Evolutionary conservation across 1,140 invertebrate species (phyloP).

Genomic region (Drosophila parabipectinata): DNA sequence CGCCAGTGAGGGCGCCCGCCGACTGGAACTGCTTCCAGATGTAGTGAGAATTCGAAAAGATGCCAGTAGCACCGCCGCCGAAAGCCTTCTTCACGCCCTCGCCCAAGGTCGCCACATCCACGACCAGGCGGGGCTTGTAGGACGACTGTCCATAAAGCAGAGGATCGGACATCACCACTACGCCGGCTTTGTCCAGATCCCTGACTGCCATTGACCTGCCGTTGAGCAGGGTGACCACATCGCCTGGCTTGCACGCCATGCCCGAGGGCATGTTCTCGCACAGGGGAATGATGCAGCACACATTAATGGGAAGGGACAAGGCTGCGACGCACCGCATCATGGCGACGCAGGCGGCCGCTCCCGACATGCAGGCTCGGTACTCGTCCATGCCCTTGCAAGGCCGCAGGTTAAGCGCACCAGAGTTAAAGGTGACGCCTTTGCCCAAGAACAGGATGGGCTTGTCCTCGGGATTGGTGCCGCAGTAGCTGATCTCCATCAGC

Average conservation of each 20-base stretch:
- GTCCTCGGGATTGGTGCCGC: conserved; percentile 83
- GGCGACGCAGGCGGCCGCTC: conserved; percentile 65
- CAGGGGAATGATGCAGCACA: conserved; percentile 84
- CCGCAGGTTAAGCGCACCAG: conserved; percentile 93
- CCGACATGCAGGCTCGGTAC: conserved; percentile 94
- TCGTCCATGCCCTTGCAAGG: conserved; percentile 89
- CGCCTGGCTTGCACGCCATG: conserved; percentile 93
- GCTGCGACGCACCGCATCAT: conserved; percentile 69
- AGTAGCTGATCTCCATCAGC: conserved; percentile 90
- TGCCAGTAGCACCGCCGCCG: conserved; percentile 90
- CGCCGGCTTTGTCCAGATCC: conserved; percentile 94
- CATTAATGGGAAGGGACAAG: conserved; percentile 69
- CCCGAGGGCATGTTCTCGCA: conserved; percentile 95
- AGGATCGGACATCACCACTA: conserved; percentile 95
- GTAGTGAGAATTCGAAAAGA: conserved; percentile 89
- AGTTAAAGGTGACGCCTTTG: conserved; percentile 94
- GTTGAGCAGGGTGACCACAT: conserved; percentile 92
- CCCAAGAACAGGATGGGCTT: conserved; percentile 87
- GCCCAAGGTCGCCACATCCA: conserved; percentile 91
- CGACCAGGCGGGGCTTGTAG: conserved; percentile 87
- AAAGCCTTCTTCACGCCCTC: conserved; percentile 85
- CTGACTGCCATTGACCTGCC: conserved; percentile 91
- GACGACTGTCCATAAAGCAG: conserved; percentile 89
- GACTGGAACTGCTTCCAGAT: conserved; percentile 87
- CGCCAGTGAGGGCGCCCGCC: conserved; percentile 91